phyloP scores from a whole-genome alignment of 2,888 invertebrate genomes.

The Andricus quercusramuli region DNA sequence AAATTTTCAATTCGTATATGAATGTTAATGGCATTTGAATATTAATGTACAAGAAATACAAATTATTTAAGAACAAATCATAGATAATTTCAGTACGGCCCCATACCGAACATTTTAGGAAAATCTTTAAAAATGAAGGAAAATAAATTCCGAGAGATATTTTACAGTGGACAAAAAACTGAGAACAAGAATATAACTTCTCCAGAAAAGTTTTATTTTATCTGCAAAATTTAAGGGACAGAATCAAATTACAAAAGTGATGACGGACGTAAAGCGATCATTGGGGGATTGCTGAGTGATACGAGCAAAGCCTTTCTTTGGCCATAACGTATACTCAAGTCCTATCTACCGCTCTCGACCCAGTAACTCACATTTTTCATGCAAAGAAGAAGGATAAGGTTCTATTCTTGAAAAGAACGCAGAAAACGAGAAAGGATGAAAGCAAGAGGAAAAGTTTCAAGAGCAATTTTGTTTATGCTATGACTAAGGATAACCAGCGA shows the following conservation, averaged over 20 bases:
- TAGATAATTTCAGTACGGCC: too few relatives aligned
- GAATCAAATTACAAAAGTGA: conserved; percentile 18
- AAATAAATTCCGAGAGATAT: neutral
- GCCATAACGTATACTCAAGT: conserved; percentile 14
- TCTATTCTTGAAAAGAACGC: neutral
- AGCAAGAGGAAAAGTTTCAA: conserved; percentile 22
- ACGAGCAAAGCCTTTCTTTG: conserved; percentile 6
- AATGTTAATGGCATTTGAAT: too few relatives aligned
- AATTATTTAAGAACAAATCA: too few relatives aligned
- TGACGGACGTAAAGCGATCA: conserved; percentile 7
- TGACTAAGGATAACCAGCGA: conserved; percentile 21
- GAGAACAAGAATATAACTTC: neutral
- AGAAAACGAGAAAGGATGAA: conserved; percentile 29
- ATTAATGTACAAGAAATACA: too few relatives aligned
- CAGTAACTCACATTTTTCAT: conserved; percentile 39
- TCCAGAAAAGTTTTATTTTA: neutral
- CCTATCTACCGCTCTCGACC: neutral
- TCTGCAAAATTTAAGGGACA: conserved; percentile 5
- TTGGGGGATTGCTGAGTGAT: neutral
- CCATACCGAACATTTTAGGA: neutral
- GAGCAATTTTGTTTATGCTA: conserved; percentile 27
- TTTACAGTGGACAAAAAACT: neutral
- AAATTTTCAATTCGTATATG: too few relatives aligned
- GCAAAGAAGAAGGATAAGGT: conserved; percentile 19
- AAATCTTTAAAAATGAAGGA: neutral